A percentile compares a stretch with the other conserved stretches of the same genome.
phyloP scores from a whole-genome alignment of 1,140 invertebrate genomes.

The Nasonia longicornis region DNA sequence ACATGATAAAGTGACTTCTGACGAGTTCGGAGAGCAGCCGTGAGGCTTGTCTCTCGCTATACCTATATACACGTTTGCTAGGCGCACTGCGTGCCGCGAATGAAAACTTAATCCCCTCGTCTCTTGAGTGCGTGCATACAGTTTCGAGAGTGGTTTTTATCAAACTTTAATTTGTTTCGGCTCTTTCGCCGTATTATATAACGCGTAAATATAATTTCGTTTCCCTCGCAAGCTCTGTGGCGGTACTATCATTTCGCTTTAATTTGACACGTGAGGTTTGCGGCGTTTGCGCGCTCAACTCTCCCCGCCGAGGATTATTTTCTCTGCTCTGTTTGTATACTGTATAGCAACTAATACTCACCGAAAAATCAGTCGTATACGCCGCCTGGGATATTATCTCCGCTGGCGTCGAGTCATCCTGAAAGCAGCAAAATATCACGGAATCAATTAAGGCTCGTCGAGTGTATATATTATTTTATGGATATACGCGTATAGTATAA shows the following conservation, averaged over 20 bases:
- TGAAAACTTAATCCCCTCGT: background rate
- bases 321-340: too few species aligned
- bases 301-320: too few species aligned
- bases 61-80: background rate
- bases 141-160: background rate
- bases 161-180: background rate
- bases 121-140: background rate
- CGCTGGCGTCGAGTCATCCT: too few species aligned
- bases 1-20: slow-evolving; percentile 39
- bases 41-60: background rate
- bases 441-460: too few species aligned
- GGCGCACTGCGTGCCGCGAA: background rate
- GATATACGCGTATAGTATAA: too few species aligned
- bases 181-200: background rate
- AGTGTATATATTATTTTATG: too few species aligned
- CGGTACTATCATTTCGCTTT: background rate
- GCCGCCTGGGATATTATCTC: too few species aligned
- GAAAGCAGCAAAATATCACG: too few species aligned
- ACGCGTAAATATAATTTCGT: background rate
- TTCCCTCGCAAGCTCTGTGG: background rate
- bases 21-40: slow-evolving; percentile 12
- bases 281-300: too few species aligned
- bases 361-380: too few species aligned
- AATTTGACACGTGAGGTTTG: background rate
- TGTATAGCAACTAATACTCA: too few species aligned